Evolutionary conservation across 1,140 invertebrate genomes (phyloP).

Genomic region (Microplitis mediator): DNA sequence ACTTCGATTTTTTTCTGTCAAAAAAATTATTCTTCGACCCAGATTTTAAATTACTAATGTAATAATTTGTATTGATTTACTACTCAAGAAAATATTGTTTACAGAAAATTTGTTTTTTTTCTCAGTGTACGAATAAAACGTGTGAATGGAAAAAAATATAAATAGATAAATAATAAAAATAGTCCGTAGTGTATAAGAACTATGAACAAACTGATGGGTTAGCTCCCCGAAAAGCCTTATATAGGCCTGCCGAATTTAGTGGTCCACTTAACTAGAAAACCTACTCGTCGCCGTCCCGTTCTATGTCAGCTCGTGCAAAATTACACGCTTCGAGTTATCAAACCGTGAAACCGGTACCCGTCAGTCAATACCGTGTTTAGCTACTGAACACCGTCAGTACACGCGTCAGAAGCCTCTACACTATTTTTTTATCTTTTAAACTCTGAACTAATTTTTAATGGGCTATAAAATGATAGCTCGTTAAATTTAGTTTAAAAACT

Average conservation of each 20-base stretch:
- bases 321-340: constrained; percentile 58
- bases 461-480: no score
- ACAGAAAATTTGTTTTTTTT: no score
- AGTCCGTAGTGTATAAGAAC: background rate
- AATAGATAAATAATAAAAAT: no score
- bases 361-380: constrained; percentile 21
- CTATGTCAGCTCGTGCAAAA: constrained; percentile 49
- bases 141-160: no score
- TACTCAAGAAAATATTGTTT: no score
- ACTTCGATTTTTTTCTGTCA: no score
- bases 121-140: background rate
- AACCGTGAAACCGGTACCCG: constrained; percentile 55
- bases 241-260: constrained; percentile 57
- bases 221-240: constrained; percentile 48
- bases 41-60: no score
- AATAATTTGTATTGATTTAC: no score
- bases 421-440: no score
- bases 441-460: no score
- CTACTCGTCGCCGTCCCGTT: constrained; percentile 48
- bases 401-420: no score
- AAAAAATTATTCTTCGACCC: no score
- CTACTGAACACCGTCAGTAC: constrained; percentile 14
- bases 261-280: constrained; percentile 60
- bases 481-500: constrained; percentile 45
- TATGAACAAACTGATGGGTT: constrained; percentile 47